These are phyloP conservation scores for Ornithoptera alexandrae DNA, from an alignment of 2,888 invertebrate species.

Conservation along the genomic window DNA sequence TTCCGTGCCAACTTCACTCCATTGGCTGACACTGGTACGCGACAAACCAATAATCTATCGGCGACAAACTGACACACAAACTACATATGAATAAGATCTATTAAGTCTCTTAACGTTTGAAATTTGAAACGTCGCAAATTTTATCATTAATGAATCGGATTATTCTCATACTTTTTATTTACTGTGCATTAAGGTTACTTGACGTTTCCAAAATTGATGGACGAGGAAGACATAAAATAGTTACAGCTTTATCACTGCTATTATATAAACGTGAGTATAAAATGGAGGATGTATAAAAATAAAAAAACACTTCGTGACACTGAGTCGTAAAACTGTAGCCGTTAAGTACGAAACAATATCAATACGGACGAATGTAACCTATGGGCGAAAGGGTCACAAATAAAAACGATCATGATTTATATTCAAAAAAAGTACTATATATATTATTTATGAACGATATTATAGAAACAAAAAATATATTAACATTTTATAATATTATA, in stretches of 20 bases:
- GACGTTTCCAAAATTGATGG: conserved; percentile 7
- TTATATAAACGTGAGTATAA: neutral
- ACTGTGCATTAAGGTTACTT: neutral
- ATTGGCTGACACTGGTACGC: no score
- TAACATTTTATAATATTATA: no score
- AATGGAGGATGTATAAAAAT: conserved; percentile 17
- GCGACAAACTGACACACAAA: no score
- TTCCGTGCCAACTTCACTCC: no score
- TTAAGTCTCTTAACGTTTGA: no score
- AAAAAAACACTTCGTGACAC: conserved; percentile 13
- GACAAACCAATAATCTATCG: no score
- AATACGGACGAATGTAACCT: conserved; percentile 7
- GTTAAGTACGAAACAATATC: conserved; percentile 11
- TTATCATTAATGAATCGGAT: no score
- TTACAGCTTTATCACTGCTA: conserved; percentile 9
- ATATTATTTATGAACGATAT: no score
- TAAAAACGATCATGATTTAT: conserved; percentile 8
- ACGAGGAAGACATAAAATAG: conserved; percentile 14
- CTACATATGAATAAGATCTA: no score
- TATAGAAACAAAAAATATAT: no score
- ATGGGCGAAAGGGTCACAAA: conserved; percentile 8
- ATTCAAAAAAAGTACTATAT: neutral
- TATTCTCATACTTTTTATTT: no score
- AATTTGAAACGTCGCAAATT: no score
- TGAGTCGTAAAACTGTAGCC: conserved; percentile 11